Percentiles rank a stretch among this genome's conserved stretches.
phyloP scores from a whole-genome alignment of 1,140 invertebrate species.

The Dendroctonus valens region DNA sequence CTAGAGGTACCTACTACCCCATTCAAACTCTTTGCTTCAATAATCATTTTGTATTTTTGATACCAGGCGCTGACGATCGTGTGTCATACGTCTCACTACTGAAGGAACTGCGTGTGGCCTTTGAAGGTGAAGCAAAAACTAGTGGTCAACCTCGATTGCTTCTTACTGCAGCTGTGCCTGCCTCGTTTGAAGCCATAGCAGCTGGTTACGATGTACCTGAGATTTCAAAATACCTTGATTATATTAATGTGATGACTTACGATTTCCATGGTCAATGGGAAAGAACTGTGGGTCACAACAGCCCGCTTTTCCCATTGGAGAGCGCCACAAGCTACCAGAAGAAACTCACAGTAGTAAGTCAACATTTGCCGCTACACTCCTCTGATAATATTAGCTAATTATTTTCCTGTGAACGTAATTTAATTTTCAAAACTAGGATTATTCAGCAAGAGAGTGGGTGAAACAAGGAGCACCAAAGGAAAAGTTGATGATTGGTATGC shows the following conservation, averaged over 20 bases:
- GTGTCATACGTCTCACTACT: constrained; percentile 77
- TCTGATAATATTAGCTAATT: background rate
- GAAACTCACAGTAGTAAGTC: constrained; percentile 77
- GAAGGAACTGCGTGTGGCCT: constrained; percentile 81
- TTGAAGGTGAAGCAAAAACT: constrained; percentile 74
- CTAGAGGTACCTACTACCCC: constrained; percentile 60
- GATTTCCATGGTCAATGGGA: constrained; percentile 95
- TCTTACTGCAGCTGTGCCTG: constrained; percentile 87
- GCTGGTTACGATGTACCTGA: constrained; percentile 93
- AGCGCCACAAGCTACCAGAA: constrained; percentile 87
- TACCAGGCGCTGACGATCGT: constrained; percentile 70
- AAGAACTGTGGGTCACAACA: constrained; percentile 87
- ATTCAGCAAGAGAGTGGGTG: constrained; percentile 88
- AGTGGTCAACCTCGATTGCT: constrained; percentile 78
- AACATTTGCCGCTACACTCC: background rate
- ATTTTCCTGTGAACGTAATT: constrained; percentile 1
- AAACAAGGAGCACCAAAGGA: constrained; percentile 92
- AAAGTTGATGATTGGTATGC: constrained; percentile 93
- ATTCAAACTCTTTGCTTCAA: background rate
- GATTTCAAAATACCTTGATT: constrained; percentile 91
- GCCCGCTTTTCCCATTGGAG: constrained; percentile 84
- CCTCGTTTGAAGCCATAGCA: constrained; percentile 88
- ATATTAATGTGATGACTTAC: constrained; percentile 94
- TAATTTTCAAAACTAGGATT: constrained; percentile 65
- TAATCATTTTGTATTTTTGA: background rate